phyloP scores from a whole-genome alignment of 2,797 vertebrate species.

The Pseudochirops corinnae region DNA sequence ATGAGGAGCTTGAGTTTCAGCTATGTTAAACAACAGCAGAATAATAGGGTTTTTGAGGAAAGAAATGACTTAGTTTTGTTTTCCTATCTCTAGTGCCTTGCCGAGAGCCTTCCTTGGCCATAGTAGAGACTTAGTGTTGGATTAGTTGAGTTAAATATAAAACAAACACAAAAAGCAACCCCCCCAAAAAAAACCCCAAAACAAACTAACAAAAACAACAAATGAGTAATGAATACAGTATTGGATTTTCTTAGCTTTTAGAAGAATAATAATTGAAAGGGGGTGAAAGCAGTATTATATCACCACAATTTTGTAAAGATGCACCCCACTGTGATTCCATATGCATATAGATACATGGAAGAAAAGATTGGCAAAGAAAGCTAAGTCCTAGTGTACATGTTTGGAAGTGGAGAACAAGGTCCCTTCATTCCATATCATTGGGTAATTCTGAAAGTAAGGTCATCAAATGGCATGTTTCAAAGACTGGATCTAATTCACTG shows the following conservation, averaged over 20 bases:
- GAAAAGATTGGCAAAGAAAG: neutral
- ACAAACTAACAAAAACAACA: too few relatives aligned
- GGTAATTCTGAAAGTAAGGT: neutral
- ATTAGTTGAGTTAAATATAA: neutral
- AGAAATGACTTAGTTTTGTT: neutral
- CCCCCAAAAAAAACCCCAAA: too few relatives aligned
- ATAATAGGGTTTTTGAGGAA: neutral
- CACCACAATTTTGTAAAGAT: neutral
- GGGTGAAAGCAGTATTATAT: neutral
- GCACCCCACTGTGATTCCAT: neutral
- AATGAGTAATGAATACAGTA: neutral
- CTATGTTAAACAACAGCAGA: neutral
- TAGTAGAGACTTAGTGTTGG: neutral
- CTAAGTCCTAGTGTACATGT: neutral
- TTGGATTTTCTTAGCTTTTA: neutral
- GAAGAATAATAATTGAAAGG: slow-evolving; percentile 5
- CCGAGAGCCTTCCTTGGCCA: neutral
- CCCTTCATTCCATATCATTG: neutral
- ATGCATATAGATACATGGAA: neutral
- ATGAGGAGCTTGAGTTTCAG: neutral
- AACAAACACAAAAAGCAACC: too few relatives aligned
- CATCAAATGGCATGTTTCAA: neutral
- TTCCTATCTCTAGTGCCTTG: neutral
- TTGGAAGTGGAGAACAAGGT: neutral
- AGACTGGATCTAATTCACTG: neutral